Evolutionary conservation across 2,888 invertebrate species (phyloP).

Genomic region (Nebria salina): DNA sequence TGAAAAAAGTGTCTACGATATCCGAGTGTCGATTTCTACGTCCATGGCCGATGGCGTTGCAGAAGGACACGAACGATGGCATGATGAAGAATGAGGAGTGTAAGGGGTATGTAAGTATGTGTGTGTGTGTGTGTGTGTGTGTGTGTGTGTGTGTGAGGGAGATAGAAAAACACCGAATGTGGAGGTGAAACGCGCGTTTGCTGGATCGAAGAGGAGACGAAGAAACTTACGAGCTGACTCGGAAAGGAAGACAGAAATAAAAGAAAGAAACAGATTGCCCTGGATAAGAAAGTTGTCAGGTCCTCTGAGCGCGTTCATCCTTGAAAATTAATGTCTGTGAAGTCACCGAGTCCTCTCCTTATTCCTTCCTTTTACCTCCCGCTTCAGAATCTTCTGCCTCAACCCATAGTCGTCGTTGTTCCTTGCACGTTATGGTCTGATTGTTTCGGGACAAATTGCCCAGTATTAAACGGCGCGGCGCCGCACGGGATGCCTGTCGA

Average conservation of each 20-base stretch:
- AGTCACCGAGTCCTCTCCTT: slow-evolving; percentile 52
- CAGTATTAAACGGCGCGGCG: slow-evolving; percentile 45
- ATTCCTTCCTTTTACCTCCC: slow-evolving; percentile 1
- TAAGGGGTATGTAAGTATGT: not conserved
- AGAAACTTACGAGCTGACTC: slow-evolving; percentile 44
- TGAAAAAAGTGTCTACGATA: not conserved
- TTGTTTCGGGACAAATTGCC: slow-evolving; percentile 50
- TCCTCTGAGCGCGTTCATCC: slow-evolving; percentile 62
- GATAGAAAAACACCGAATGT: not conserved
- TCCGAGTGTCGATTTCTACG: slow-evolving; percentile 2
- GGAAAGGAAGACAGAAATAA: slow-evolving; percentile 58
- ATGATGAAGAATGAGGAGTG: slow-evolving; percentile 7
- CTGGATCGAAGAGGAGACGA: slow-evolving; percentile 41
- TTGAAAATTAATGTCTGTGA: slow-evolving; percentile 63
- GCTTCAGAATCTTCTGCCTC: slow-evolving; percentile 46
- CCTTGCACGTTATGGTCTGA: slow-evolving; percentile 52
- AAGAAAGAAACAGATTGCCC: slow-evolving; percentile 63
- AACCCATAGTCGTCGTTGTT: slow-evolving; percentile 49
- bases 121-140: slow-evolving; percentile 3
- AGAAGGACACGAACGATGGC: slow-evolving; percentile 4
- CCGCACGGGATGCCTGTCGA: slow-evolving; percentile 40
- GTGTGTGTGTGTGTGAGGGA: slow-evolving; percentile 5
- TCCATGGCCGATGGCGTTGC: not conserved
- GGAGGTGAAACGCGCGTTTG: slow-evolving; percentile 19
- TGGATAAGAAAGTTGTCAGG: slow-evolving; percentile 64